Evolutionary conservation across 2,888 invertebrate genomes (phyloP), one percentile per base, ranked within the genome.

Genomic region (Linnaemya vulpina): DNA sequence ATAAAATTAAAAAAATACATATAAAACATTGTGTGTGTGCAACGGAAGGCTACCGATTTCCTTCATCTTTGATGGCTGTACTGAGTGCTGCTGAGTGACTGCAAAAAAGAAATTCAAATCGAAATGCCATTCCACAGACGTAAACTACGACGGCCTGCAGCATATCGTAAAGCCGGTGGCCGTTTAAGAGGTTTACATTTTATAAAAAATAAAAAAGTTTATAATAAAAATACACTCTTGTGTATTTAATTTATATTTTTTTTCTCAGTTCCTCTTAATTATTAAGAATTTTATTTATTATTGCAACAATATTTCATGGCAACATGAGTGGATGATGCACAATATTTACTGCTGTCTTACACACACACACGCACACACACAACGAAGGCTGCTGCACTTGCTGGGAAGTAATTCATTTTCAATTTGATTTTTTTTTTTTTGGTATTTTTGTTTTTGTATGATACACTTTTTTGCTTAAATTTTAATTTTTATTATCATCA

Each of bases 181-280:
- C 35, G 78, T 58, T 70, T 71, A 53, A 75, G 49, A 70, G 68
- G 62, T 62, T 77, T 53, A 71, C 5, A 30, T 30, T 30, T 30
- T 30, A 30, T 5, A 30, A 30, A 30, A 30, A 30, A 30, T 5
- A 30, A 30, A 30, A 30, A 30, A 30, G 3, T 3, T 30, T 30
- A 30, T 30, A 5, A 30, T 30, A 30, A 30, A 3, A 30, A 30
- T 49, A 15, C 20, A 79, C 80, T n/a, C n/a, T 80, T 80, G 80
- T 60, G 53, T 38, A 63, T 78, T 58, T 30, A 10, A 60, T 68
- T 10, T 38, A 40, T 58, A 30, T 30, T 30, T 43, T 60, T n/a
- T 38, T 55, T 30, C 25, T 30, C 73, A 58, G 30, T 79, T 76
- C 62, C 65, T 74, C 68, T 74, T 30, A 78, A 75, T 83, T 79